Evolutionary conservation across 2,888 invertebrate genomes (phyloP).

Genomic region (Hypsopygia costalis): DNA sequence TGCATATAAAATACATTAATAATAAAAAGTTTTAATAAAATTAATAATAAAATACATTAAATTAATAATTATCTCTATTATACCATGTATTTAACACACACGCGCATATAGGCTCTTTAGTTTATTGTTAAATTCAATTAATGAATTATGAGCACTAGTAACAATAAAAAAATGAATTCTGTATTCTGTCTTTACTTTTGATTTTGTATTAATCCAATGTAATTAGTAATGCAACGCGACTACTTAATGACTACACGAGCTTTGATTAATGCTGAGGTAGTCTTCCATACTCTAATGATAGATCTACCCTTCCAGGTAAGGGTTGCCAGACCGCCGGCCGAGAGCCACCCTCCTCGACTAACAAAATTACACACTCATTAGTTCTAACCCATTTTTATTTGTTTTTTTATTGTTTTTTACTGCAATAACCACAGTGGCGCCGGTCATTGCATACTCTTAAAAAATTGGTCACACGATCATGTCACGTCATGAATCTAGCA

Average conservation of each 20-base stretch:
- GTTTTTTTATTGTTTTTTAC: slow-evolving; percentile 38
- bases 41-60: no score
- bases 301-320: slow-evolving; percentile 57
- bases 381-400: slow-evolving; percentile 59
- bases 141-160: no score
- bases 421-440: slow-evolving; percentile 35
- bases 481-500: background rate
- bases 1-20: no score
- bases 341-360: slow-evolving; percentile 65
- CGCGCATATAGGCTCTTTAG: no score
- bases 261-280: slow-evolving; percentile 51
- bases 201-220: background rate
- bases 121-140: no score
- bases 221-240: slow-evolving; percentile 7
- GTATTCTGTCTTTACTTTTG: no score
- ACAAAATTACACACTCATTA: slow-evolving; percentile 75
- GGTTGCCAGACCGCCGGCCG: slow-evolving; percentile 58
- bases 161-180: no score
- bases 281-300: slow-evolving; percentile 44
- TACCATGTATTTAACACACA: no score
- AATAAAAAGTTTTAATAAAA: no score
- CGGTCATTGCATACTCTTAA: slow-evolving; percentile 11
- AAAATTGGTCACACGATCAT: slow-evolving; percentile 18
- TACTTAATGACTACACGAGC: slow-evolving; percentile 26
- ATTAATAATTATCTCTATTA: no score